Conservation (phyloP, 2,113 vertebrate species). For the Rostratula benghalensis region DNA sequence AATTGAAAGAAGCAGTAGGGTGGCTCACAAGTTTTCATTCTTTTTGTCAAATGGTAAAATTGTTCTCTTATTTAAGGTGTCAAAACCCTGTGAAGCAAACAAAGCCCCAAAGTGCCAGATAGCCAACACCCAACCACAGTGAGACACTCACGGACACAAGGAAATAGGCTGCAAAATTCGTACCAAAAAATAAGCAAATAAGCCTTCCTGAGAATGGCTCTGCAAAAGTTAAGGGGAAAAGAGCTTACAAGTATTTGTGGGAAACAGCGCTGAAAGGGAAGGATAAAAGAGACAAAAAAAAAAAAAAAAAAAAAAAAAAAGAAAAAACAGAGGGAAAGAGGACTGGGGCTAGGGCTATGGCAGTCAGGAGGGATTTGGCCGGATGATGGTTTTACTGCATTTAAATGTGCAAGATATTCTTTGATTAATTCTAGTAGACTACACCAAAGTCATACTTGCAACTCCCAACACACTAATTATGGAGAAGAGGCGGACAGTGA, state of each 20-base stretch:
- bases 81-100: background rate
- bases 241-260: background rate
- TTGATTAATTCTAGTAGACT: constrained; percentile 61
- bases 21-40: background rate
- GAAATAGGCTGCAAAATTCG: background rate
- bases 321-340: background rate
- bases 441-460: constrained; percentile 37
- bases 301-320: background rate
- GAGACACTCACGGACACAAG: background rate
- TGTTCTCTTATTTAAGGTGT: background rate
- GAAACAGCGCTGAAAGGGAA: background rate
- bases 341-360: background rate
- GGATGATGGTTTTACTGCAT: background rate
- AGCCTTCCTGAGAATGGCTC: background rate
- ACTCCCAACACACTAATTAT: constrained; percentile 24
- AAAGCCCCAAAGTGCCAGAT: background rate
- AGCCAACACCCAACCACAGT: background rate
- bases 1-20: background rate
- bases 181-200: background rate
- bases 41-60: background rate
- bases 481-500: constrained; percentile 68
- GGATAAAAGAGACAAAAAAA: background rate
- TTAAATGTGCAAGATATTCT: background rate
- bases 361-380: constrained; percentile 39
- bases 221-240: background rate